Evolutionary conservation across 2,888 invertebrate species (phyloP).

Genomic region (Cantharis lateralis): DNA sequence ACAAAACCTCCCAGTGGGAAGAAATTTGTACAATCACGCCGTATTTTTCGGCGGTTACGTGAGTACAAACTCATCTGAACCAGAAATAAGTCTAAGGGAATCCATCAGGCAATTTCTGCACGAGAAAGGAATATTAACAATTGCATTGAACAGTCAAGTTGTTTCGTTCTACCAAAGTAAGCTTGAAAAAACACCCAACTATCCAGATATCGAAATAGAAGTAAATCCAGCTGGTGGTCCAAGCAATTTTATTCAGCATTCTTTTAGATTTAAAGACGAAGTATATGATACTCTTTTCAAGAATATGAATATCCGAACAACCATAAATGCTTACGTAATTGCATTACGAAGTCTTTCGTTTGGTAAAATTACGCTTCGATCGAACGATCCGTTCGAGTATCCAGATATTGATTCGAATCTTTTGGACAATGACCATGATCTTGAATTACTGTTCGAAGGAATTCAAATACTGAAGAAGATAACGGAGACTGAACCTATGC

Average conservation of each 20-base stretch:
- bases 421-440: conserved; percentile 56
- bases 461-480: conserved; percentile 52
- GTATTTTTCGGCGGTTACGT: conserved; percentile 72
- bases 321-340: conserved; percentile 29
- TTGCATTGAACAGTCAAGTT: conserved; percentile 39
- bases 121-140: conserved; percentile 34
- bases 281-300: conserved; percentile 29
- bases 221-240: conserved; percentile 58
- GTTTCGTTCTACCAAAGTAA: conserved; percentile 32
- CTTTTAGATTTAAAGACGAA: conserved; percentile 28
- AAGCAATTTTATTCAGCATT: conserved; percentile 28
- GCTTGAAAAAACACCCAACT: conserved; percentile 31
- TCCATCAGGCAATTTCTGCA: conserved; percentile 33
- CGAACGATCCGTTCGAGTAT: conserved; percentile 40
- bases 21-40: conserved; percentile 78
- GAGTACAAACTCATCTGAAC: conserved; percentile 58
- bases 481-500: conserved; percentile 61
- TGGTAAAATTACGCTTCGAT: conserved; percentile 40
- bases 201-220: conserved; percentile 42
- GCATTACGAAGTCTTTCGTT: conserved; percentile 41
- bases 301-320: conserved; percentile 37
- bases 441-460: conserved; percentile 64
- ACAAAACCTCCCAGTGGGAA: conserved; percentile 72
- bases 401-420: conserved; percentile 41
- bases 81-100: conserved; percentile 5